These are phyloP conservation scores for Yponomeuta cagnagella DNA, from an alignment of 2,888 invertebrate genomes.

Conservation along the genomic window DNA sequence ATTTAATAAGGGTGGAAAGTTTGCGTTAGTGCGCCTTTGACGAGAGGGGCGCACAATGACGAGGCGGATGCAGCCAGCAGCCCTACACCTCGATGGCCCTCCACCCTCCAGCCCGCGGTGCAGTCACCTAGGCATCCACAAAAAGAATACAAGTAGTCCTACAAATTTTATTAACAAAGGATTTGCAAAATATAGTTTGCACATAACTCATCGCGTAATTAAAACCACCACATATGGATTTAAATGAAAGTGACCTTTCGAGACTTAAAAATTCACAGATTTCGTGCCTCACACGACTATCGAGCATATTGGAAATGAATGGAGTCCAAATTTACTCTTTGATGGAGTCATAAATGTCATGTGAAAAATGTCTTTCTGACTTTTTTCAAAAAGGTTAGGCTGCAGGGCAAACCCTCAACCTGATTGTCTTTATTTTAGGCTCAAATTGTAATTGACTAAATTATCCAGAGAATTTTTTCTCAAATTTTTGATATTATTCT, in stretches of 20 bases:
- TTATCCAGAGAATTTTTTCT: too few relatives aligned
- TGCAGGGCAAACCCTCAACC: too few relatives aligned
- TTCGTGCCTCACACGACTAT: too few relatives aligned
- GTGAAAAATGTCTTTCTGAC: too few relatives aligned
- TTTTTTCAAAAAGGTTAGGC: too few relatives aligned
- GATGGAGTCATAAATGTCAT: too few relatives aligned
- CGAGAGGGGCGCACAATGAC: neutral
- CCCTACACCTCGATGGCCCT: conserved; percentile 14
- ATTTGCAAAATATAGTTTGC: neutral
- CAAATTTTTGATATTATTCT: too few relatives aligned
- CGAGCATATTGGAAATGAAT: too few relatives aligned
- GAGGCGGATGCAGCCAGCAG: neutral
- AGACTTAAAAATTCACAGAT: neutral
- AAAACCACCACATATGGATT: neutral
- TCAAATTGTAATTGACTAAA: too few relatives aligned
- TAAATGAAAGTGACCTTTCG: neutral
- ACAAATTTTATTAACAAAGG: neutral
- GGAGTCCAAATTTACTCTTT: too few relatives aligned
- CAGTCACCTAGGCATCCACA: neutral
- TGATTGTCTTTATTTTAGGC: too few relatives aligned
- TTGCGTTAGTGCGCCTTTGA: neutral
- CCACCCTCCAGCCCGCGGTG: neutral
- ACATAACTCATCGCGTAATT: too few relatives aligned
- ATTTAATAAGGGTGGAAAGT: neutral
- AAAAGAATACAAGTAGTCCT: neutral